Conservation (phyloP, 2,113 vertebrate genomes). For the Cyprinus carpio region DNA sequence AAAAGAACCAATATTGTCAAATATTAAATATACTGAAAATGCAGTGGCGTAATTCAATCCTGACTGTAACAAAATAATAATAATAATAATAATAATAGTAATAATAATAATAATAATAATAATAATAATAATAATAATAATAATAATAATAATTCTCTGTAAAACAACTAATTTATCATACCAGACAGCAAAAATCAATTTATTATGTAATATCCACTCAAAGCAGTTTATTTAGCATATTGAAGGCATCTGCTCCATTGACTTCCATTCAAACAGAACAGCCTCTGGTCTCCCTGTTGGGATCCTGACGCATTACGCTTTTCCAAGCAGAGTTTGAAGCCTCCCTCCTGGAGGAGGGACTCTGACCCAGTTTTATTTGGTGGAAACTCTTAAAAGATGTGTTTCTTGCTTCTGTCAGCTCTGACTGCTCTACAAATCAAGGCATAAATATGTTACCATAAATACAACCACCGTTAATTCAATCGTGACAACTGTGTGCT, state of each 20-base stretch:
- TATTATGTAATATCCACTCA: constrained; percentile 6
- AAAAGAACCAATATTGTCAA: background rate
- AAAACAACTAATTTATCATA: background rate
- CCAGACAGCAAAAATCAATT: background rate
- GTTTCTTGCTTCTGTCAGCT: constrained; percentile 2
- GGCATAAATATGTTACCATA: constrained; percentile 13
- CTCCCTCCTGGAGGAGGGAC: background rate
- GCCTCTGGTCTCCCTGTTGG: background rate
- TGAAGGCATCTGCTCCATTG: constrained; percentile 2
- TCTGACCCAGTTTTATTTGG: constrained; percentile 20
- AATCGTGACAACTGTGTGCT: background rate
- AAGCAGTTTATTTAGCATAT: background rate
- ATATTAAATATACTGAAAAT: background rate
- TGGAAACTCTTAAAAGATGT: constrained; percentile 13
- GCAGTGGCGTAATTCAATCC: background rate
- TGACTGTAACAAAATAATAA: background rate
- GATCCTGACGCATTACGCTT: background rate
- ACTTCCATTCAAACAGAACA: constrained; percentile 8
- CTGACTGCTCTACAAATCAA: background rate
- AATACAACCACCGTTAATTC: background rate
- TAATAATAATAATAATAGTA: too few relatives aligned
- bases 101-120: too few relatives aligned
- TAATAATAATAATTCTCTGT: too few relatives aligned
- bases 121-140: too few relatives aligned
- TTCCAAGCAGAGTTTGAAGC: background rate